Evolutionary conservation across 2,113 vertebrate species (phyloP), one percentile per base, ranked within the genome.

Genomic region (Mus pahari): DNA sequence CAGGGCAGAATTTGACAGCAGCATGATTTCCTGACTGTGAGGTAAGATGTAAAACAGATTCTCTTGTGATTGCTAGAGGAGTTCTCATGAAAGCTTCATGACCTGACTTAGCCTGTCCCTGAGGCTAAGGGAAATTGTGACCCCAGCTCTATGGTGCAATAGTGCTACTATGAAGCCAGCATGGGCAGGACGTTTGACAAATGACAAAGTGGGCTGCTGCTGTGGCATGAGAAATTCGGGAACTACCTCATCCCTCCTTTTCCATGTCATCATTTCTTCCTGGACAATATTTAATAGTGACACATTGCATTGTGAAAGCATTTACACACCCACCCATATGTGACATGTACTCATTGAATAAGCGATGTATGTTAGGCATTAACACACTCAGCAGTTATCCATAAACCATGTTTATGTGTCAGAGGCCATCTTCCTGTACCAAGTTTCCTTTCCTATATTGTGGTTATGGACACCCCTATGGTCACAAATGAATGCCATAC

Each of bases 151-250:
- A 50, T 42, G 77, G 8, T 66, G 8, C 60, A 58, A 36, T 17
- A 36, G 10, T 1, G 8, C 17, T 28, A 14, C 31, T 19, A 11
- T 17, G 28, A 53, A 75, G 17, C 17, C 60, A 26, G 4, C 28
- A 0, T 4, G 9, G 16, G 11, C 3, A 31, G 45, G 3, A 1
- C 8, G 42, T 31, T 10, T 14, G 5, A 58, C 17, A 64, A 53
- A n/a, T 5, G 33, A 66, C 42, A 50, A 48, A 28, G 17, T 13
- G 22, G 13, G 42, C 68, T 48, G 31, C 36, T 48, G 31, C 36
- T 75, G 74, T 6, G 9, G 88, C 45, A 20, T 5, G 58, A 45
- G 73, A 31, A n/a, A 83, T 24, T 5, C 6, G 36, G 14, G 1
- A 22, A n/a, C 6, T 10, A 1, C 20, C 33, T 84, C 58, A 89